These are phyloP conservation scores for Dicrurus megarhynchus DNA, from an alignment of 2,113 vertebrate species.

Conservation along the genomic window DNA sequence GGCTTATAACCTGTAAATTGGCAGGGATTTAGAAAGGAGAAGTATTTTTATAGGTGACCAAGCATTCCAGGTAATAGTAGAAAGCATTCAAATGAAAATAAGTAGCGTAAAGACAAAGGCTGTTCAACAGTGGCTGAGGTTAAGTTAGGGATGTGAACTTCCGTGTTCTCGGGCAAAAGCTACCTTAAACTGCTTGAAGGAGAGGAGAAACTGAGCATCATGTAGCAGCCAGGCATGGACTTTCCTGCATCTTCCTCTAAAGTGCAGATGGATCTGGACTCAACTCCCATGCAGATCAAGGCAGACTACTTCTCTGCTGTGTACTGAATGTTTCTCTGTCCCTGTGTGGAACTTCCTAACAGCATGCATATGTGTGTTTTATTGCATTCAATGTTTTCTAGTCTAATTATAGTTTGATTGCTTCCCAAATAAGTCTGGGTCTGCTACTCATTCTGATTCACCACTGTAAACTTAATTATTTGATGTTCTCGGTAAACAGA, in stretches of 20 bases:
- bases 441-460: slow-evolving; percentile 42
- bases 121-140: neutral
- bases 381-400: neutral
- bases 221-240: neutral
- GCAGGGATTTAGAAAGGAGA: neutral
- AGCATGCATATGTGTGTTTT: neutral
- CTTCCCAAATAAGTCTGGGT: neutral
- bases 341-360: neutral
- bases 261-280: neutral
- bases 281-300: neutral
- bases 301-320: neutral
- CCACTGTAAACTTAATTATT: slow-evolving; percentile 10
- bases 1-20: neutral
- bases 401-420: neutral
- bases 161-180: neutral
- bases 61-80: neutral
- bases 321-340: neutral
- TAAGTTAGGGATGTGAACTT: neutral
- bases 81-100: neutral
- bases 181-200: neutral
- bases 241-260: neutral
- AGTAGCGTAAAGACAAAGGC: neutral
- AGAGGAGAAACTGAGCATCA: neutral
- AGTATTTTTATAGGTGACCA: neutral
- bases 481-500: slow-evolving; percentile 24